These are phyloP conservation scores for Calidris pygmaea DNA, from an alignment of 2,113 vertebrate genomes.

Conservation along the genomic window DNA sequence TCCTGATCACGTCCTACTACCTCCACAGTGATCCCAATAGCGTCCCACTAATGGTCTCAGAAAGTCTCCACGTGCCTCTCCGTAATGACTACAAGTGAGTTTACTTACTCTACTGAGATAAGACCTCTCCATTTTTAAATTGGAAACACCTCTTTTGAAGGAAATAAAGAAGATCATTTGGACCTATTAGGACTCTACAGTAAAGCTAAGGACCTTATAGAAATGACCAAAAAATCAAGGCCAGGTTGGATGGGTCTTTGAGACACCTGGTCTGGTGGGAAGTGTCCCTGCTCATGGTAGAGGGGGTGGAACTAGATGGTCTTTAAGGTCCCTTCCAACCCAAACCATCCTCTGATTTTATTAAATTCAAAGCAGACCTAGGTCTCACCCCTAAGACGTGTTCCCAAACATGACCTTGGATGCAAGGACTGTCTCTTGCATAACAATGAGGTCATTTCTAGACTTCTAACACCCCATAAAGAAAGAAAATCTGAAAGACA, in stretches of 20 bases:
- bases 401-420: neutral
- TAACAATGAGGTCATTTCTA: neutral
- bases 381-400: fast-evolving
- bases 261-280: neutral
- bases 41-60: fast-evolving
- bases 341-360: neutral
- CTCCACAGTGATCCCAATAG: neutral
- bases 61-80: neutral
- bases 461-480: neutral
- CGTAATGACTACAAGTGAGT: too few species aligned
- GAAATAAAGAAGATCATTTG: neutral
- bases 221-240: neutral
- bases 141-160: neutral
- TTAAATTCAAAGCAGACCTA: neutral
- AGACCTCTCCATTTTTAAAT: neutral
- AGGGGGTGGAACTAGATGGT: neutral
- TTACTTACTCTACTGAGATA: neutral
- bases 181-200: neutral
- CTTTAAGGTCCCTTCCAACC: neutral
- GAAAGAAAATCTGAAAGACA: neutral
- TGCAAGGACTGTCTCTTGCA: neutral
- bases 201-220: neutral
- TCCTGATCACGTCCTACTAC: neutral
- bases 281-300: neutral
- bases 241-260: neutral